Base-by-base conservation (phyloP, 2,888 invertebrate genomes). In the Clistopyga incitator region DNA sequence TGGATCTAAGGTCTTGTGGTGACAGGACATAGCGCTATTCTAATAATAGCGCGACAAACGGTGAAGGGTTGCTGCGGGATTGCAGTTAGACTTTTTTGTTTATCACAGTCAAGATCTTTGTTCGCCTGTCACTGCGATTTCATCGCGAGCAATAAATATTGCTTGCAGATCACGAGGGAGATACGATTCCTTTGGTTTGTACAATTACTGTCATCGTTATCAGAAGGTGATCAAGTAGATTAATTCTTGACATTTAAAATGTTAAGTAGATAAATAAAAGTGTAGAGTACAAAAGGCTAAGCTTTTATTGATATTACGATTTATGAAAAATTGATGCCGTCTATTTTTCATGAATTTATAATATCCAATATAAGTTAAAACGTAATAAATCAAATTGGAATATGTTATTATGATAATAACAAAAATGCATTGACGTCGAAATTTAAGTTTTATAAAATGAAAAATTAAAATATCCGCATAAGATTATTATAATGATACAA, bases 11-110 rank as follows among this genome's bases (percentile, higher is more conserved):
- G 74, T 65, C 64, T 56, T 29, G 18, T 13, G 50, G 71, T 64
- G 71, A 78, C 70, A 71, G 70, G 70, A 71, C 52, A n/a, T 42
- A 23, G 18, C 52, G 64, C 42, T 71, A n/a, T 74, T 64, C 78
- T 61, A 72, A 74, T 74, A 78, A 74, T 74, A 74, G 68, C 64
- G 64, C 42, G 52, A 45, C 11, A 15, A 74, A 81, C 71, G 65
- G 71, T 67, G 59, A 72, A 77, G 47, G 50, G 61, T 64, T 20
- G 74, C 20, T 50, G 50, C 2, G 10, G 64, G 8, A 64, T 64
- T 64, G 50, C 29, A 15, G 20, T 61, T 64, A 13, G 34, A 45
- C 45, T 15, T 34, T 10, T 18, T 59, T 72, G 18, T 29, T 18
- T 6, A 23, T 47, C 15, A 8, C n/a, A 25, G 8, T 47, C 23